A percentile compares a stretch with the other conserved stretches of the same genome.
phyloP scores from a whole-genome alignment of 2,888 invertebrate genomes.

The Pinctada fucata region DNA sequence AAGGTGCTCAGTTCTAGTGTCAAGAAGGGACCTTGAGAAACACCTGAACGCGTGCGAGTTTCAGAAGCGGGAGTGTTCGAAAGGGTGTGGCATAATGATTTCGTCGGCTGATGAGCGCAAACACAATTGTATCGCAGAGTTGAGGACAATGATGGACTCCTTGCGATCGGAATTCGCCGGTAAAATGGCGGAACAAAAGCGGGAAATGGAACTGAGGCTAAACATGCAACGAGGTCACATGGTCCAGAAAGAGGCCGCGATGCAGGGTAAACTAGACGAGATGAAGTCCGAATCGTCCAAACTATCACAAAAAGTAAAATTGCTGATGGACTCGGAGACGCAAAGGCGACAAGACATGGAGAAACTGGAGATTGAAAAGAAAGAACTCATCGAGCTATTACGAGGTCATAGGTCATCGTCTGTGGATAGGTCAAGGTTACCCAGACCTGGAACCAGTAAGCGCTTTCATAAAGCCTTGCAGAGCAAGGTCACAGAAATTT shows the following conservation, averaged over 20 bases:
- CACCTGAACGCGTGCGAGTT: slow-evolving; percentile 57
- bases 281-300: slow-evolving; percentile 59
- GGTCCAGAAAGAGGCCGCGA: slow-evolving; percentile 64
- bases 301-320: slow-evolving; percentile 54
- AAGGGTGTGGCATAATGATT: slow-evolving; percentile 64
- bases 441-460: slow-evolving; percentile 3
- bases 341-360: slow-evolving; percentile 61
- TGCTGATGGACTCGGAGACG: slow-evolving; percentile 60
- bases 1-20: slow-evolving; percentile 51
- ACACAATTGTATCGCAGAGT: slow-evolving; percentile 70
- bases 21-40: slow-evolving; percentile 48
- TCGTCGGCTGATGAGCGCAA: slow-evolving; percentile 50
- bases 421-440: slow-evolving; percentile 9
- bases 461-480: slow-evolving; percentile 12
- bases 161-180: slow-evolving; percentile 66
- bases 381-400: slow-evolving; percentile 59
- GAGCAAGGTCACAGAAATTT: slow-evolving; percentile 38
- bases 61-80: slow-evolving; percentile 57
- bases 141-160: slow-evolving; percentile 61
- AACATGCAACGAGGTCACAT: slow-evolving; percentile 70
- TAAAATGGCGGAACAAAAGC: slow-evolving; percentile 64
- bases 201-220: slow-evolving; percentile 66
- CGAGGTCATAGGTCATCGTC: slow-evolving; percentile 31
- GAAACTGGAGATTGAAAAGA: slow-evolving; percentile 58
- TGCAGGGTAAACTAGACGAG: slow-evolving; percentile 63